phyloP scores from a whole-genome alignment of 2,888 invertebrate genomes.

The Erebia ligea region DNA sequence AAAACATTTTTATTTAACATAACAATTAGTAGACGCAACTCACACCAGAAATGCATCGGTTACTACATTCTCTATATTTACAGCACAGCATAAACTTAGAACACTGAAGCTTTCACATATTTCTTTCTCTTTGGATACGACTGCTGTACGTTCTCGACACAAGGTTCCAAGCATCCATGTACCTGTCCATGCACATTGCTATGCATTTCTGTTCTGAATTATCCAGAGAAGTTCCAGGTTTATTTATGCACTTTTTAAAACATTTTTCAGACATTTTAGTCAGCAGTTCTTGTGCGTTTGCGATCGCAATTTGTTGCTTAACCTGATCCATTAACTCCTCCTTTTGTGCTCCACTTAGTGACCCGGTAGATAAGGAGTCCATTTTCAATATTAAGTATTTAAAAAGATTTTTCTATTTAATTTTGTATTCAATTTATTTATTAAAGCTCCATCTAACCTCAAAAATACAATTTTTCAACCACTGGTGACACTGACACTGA shows the following conservation, averaged over 20 bases:
- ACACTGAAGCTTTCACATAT: constrained; percentile 72
- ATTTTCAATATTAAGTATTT: constrained; percentile 58
- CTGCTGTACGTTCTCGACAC: constrained; percentile 94
- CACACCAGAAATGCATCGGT: constrained; percentile 64
- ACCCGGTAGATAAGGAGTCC: constrained; percentile 83
- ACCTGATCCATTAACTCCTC: constrained; percentile 97
- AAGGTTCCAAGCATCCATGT: constrained; percentile 97
- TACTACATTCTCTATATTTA: constrained; percentile 76
- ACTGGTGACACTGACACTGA: too few relatives aligned
- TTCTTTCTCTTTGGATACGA: constrained; percentile 92
- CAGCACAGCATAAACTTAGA: constrained; percentile 58
- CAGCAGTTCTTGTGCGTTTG: constrained; percentile 95
- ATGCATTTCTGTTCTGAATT: constrained; percentile 97
- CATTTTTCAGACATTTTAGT: constrained; percentile 99
- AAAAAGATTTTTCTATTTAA: constrained; percentile 24
- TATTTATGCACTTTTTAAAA: constrained; percentile 96
- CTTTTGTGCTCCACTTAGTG: constrained; percentile 87
- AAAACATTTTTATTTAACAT: constrained; percentile 52
- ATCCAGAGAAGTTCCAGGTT: constrained; percentile 95
- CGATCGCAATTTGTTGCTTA: constrained; percentile 96
- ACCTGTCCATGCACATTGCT: constrained; percentile 99
- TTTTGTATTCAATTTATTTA: constrained; percentile 31
- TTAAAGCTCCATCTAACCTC: constrained; percentile 55
- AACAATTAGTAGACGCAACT: constrained; percentile 54
- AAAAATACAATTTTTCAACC: constrained; percentile 41